Evolutionary conservation across 2,888 invertebrate genomes (phyloP).

Genomic region (Abrostola triplasia): DNA sequence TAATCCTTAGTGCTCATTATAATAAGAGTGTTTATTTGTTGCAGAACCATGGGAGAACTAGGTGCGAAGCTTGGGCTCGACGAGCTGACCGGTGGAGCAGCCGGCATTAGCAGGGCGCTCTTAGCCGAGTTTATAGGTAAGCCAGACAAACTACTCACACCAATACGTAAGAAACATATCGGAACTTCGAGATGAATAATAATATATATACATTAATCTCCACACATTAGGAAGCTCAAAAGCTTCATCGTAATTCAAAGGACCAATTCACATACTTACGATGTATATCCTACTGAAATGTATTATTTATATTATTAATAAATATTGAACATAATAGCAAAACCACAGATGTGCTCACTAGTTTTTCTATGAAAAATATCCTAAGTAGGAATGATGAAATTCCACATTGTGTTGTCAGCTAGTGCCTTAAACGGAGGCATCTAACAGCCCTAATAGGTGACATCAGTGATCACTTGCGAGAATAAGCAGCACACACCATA

Average conservation of each 20-base stretch:
- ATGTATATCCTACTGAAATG: no score
- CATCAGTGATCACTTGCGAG: slow-evolving; percentile 47
- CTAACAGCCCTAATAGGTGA: slow-evolving; percentile 58
- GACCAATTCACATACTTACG: no score
- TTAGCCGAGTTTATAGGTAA: slow-evolving; percentile 95
- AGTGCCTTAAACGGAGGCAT: slow-evolving; percentile 46
- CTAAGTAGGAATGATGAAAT: slow-evolving; percentile 37
- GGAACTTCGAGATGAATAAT: no score
- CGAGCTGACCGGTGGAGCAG: slow-evolving; percentile 91
- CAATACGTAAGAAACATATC: not conserved
- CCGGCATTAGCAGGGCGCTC: slow-evolving; percentile 93
- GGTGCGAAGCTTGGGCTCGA: slow-evolving; percentile 91
- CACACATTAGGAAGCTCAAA: no score
- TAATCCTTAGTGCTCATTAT: slow-evolving; percentile 7
- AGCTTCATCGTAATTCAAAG: no score
- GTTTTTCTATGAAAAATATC: slow-evolving; percentile 40
- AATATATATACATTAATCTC: no score
- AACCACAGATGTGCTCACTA: slow-evolving; percentile 20
- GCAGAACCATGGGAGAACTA: slow-evolving; percentile 88
- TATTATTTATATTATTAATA: no score
- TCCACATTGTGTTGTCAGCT: slow-evolving; percentile 32
- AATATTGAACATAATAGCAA: slow-evolving; percentile 3
- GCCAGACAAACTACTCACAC: not conserved
- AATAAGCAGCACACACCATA: slow-evolving; percentile 27
- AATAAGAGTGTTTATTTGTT: slow-evolving; percentile 11